These are phyloP conservation scores for Caenorhabditis drosophilae DNA, from an alignment of 2,888 invertebrate species.

Conservation along the genomic window DNA sequence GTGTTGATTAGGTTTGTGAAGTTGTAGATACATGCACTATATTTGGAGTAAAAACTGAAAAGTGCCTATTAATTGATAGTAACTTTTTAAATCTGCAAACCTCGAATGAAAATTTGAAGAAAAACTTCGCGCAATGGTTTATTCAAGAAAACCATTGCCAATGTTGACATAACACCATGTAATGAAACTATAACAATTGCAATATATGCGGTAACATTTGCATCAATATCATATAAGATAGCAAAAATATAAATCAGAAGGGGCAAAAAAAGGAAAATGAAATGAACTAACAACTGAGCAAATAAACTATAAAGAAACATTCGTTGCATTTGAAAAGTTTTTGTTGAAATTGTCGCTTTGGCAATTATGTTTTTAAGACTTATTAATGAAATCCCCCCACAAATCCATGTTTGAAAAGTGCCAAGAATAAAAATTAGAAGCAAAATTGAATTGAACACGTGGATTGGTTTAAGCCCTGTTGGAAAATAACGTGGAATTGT, in stretches of 20 bases:
- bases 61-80: too few relatives aligned
- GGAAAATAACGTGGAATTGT: conserved; percentile 4
- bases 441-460: conserved; percentile 17
- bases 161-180: conserved; percentile 28
- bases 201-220: conserved; percentile 19
- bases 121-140: conserved; percentile 13
- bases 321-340: conserved; percentile 22
- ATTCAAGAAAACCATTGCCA: conserved; percentile 25
- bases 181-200: conserved; percentile 22
- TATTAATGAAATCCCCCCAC: conserved; percentile 6
- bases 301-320: conserved; percentile 21
- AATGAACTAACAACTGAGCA: conserved; percentile 21
- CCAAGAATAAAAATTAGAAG: conserved; percentile 11
- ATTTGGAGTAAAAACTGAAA: too few relatives aligned
- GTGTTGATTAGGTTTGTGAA: too few relatives aligned
- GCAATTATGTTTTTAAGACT: conserved; percentile 14
- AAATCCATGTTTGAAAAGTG: neutral
- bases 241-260: conserved; percentile 12
- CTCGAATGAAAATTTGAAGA: too few relatives aligned
- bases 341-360: conserved; percentile 11
- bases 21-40: too few relatives aligned
- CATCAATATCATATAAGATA: conserved; percentile 12
- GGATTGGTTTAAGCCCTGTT: conserved; percentile 19
- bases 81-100: too few relatives aligned
- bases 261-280: conserved; percentile 19